Conservation (phyloP, 1,140 invertebrate genomes). For the Caerostris extrusa region DNA sequence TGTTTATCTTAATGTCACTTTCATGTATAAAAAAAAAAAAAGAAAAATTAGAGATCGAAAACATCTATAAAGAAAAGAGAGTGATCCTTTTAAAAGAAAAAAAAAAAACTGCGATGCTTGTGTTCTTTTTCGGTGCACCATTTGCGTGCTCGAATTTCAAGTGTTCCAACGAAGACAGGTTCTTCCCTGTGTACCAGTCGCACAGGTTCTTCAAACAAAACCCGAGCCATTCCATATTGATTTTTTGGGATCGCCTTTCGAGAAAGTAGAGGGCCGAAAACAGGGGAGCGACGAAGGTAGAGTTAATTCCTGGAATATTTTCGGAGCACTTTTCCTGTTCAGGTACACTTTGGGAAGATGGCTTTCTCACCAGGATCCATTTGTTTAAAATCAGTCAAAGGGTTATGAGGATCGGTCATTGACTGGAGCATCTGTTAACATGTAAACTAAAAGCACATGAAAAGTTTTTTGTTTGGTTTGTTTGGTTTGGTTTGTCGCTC, state of each 20-base stretch:
- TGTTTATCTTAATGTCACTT: background rate
- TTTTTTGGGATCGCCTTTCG: conserved; percentile 55
- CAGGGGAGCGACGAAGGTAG: background rate
- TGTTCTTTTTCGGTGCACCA: background rate
- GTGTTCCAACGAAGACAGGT: conserved; percentile 28
- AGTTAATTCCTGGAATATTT: conserved; percentile 40
- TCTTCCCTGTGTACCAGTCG: conserved; percentile 14
- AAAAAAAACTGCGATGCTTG: background rate
- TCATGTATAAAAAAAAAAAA: background rate
- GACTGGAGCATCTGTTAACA: background rate
- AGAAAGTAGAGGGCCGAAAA: background rate
- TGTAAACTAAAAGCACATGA: too few species aligned
- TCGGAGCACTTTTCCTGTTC: background rate
- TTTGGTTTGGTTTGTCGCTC: too few species aligned
- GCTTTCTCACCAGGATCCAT: background rate
- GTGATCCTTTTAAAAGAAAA: conserved; percentile 12
- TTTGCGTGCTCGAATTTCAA: conserved; percentile 41
- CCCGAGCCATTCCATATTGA: conserved; percentile 56
- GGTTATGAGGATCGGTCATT: conserved; percentile 21
- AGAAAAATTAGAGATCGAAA: background rate
- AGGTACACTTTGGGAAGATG: background rate
- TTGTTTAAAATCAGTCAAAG: conserved; percentile 31
- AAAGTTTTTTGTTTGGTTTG: too few species aligned
- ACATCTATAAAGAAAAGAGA: background rate
- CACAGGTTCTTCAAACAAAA: conserved; percentile 69